A percentile compares a stretch with the other conserved stretches of the same genome.
Evolutionary conservation across 2,888 invertebrate genomes (phyloP).

Genomic region (Rhodophaea formosa): DNA sequence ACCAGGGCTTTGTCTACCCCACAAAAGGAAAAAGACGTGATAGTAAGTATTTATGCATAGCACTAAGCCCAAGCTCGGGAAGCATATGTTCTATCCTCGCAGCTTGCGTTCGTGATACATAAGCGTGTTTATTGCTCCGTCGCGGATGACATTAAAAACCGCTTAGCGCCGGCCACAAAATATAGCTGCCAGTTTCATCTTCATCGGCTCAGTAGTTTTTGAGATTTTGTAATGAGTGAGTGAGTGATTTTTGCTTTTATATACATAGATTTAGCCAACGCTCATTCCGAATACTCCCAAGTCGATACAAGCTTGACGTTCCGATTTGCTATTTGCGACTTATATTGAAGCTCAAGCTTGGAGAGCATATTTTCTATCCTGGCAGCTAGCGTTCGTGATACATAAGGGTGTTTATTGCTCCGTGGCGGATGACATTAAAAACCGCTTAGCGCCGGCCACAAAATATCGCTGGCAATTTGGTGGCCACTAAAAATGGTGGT

Average conservation of each 20-base stretch:
- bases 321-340: too few relatives aligned
- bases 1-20: too few relatives aligned
- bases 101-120: conserved; percentile 44
- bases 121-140: conserved; percentile 51
- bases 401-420: conserved; percentile 54
- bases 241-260: too few relatives aligned
- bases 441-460: conserved; percentile 58
- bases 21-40: too few relatives aligned
- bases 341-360: too few relatives aligned
- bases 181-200: conserved; percentile 45
- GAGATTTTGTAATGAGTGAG: too few relatives aligned
- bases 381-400: conserved; percentile 38
- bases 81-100: conserved; percentile 32
- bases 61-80: too few relatives aligned
- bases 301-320: too few relatives aligned
- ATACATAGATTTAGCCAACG: too few relatives aligned
- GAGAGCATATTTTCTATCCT: conserved; percentile 32
- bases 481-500: conserved; percentile 36
- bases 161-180: conserved; percentile 56
- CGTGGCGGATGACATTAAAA: conserved; percentile 66
- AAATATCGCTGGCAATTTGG: conserved; percentile 47
- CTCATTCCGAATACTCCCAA: too few relatives aligned
- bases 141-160: conserved; percentile 69
- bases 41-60: too few relatives aligned
- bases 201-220: too few relatives aligned